Conservation (phyloP, 2,113 vertebrate species). For the Anolis carolinensis region DNA sequence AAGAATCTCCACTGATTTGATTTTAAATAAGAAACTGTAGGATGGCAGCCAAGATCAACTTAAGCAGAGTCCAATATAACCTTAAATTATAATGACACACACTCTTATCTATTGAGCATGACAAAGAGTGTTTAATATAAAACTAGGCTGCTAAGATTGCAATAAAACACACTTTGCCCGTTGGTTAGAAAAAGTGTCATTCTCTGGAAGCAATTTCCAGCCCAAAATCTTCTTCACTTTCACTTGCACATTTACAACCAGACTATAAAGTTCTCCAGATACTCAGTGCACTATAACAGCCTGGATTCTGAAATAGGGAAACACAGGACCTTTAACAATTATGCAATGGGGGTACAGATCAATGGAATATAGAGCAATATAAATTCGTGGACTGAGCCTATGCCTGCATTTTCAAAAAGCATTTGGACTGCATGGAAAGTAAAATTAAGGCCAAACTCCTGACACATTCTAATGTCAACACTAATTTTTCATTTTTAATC, state of each 20-base stretch:
- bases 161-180: not conserved
- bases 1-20: not conserved
- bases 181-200: not conserved
- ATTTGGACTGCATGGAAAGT: not conserved
- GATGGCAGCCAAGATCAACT: not conserved
- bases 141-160: not conserved
- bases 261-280: not conserved
- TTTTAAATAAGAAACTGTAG: not conserved
- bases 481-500: not conserved
- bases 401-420: not conserved
- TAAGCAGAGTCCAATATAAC: not conserved
- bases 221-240: too few species aligned
- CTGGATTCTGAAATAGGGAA: not conserved
- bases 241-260: not conserved
- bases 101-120: not conserved
- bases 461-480: not conserved
- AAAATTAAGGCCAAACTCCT: not conserved
- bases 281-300: not conserved
- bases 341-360: not conserved
- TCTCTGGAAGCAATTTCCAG: not conserved
- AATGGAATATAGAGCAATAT: not conserved
- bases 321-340: not conserved
- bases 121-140: not conserved
- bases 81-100: not conserved
- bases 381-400: not conserved